These are phyloP conservation scores for Caenorhabditis sinica DNA, from an alignment of 2,888 invertebrate species.

Conservation along the genomic window DNA sequence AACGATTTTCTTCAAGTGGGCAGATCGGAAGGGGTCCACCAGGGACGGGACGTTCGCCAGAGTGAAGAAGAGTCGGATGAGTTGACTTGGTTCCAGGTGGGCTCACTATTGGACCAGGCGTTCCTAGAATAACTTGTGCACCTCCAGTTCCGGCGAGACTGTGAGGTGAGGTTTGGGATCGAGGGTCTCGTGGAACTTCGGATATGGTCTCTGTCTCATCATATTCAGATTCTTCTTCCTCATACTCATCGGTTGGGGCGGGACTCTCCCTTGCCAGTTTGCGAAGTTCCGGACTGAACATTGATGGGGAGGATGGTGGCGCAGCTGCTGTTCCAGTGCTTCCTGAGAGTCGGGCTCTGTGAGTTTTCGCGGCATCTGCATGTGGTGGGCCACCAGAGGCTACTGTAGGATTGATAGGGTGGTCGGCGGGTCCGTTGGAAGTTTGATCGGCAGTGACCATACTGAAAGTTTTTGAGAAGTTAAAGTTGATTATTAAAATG, in stretches of 20 bases:
- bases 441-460: constrained; percentile 37
- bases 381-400: constrained; percentile 3
- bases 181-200: not conserved
- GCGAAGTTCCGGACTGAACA: constrained; percentile 47
- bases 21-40: constrained; percentile 47
- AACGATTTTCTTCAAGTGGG: constrained; percentile 57
- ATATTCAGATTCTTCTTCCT: constrained; percentile 43
- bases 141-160: not conserved
- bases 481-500: no score
- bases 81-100: constrained; percentile 9
- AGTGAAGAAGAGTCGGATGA: not conserved
- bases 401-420: constrained; percentile 5
- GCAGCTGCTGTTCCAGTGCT: not conserved
- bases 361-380: constrained; percentile 47
- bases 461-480: constrained; percentile 24
- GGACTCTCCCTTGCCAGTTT: constrained; percentile 45
- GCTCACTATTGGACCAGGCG: not conserved
- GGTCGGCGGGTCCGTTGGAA: constrained; percentile 44
- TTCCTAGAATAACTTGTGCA: constrained; percentile 14
- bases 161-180: not conserved
- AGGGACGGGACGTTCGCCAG: not conserved
- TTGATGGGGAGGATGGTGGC: constrained; percentile 4
- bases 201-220: constrained; percentile 14
- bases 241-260: constrained; percentile 16
- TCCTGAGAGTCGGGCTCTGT: constrained; percentile 28